Percentiles rank a stretch among this genome's conserved stretches.
Evolutionary conservation across 2,797 vertebrate genomes (phyloP).

Genomic region (Darevskia nairensis): DNA sequence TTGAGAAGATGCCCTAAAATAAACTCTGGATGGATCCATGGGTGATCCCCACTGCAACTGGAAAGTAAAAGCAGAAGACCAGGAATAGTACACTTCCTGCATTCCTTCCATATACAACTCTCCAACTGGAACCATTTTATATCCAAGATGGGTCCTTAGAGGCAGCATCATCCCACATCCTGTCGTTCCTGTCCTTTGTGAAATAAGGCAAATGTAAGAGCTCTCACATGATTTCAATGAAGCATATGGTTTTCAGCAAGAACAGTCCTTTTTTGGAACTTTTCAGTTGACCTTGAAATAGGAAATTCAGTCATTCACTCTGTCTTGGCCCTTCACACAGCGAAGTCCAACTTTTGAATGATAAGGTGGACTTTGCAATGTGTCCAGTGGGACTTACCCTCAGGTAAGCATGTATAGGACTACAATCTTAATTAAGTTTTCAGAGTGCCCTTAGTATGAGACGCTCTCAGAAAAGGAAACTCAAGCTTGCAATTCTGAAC

Average conservation of each 20-base stretch:
- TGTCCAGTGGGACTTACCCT: not conserved
- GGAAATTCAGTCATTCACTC: not conserved
- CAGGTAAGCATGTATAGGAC: not conserved
- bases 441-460: not conserved
- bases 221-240: not conserved
- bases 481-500: not conserved
- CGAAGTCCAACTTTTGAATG: not conserved
- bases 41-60: not conserved
- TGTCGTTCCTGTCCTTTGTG: not conserved
- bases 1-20: not conserved
- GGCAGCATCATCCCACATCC: slow-evolving; percentile 37
- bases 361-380: not conserved
- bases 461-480: not conserved
- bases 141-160: slow-evolving; percentile 6
- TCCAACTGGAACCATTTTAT: slow-evolving; percentile 28
- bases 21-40: slow-evolving; percentile 15
- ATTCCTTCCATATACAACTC: not conserved
- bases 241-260: not conserved
- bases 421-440: not conserved
- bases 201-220: slow-evolving; percentile 16
- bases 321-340: not conserved
- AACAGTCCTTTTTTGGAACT: not conserved
- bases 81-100: slow-evolving; percentile 3
- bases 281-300: not conserved
- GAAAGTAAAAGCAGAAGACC: not conserved